These are phyloP conservation scores for Drosophila willistoni DNA, from an alignment of 1,140 invertebrate genomes.

Conservation along the genomic window DNA sequence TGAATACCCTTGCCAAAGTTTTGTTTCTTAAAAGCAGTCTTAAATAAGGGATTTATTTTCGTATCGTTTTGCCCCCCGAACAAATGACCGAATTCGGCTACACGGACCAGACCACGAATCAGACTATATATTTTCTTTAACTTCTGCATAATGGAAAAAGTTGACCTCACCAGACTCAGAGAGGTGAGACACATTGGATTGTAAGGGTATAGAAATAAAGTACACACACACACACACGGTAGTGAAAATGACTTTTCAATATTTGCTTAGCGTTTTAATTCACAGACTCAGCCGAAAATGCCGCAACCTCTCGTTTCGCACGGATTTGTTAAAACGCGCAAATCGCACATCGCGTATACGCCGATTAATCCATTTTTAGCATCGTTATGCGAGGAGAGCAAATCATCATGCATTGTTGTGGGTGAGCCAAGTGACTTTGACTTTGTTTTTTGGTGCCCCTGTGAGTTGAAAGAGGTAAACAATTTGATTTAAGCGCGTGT, in stretches of 20 bases:
- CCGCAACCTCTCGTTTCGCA: conserved; percentile 46
- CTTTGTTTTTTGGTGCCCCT: conserved; percentile 63
- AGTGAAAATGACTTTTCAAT: conserved; percentile 62
- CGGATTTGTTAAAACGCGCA: conserved; percentile 65
- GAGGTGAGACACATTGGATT: neutral
- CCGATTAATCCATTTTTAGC: conserved; percentile 67
- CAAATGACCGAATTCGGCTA: no score
- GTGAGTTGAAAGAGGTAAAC: conserved; percentile 49
- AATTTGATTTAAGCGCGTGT: conserved; percentile 68
- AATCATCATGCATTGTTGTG: neutral
- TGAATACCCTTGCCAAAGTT: neutral
- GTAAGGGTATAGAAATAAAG: neutral
- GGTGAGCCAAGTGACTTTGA: conserved; percentile 33
- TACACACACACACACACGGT: neutral
- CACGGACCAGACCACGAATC: no score
- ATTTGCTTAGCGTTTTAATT: conserved; percentile 46
- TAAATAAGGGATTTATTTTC: no score
- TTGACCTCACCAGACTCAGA: no score
- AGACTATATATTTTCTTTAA: no score
- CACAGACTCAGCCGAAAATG: neutral
- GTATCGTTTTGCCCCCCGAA: no score
- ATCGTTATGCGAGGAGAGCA: conserved; percentile 44
- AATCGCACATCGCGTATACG: conserved; percentile 64
- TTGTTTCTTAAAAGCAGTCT: no score
- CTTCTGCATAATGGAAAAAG: no score